phyloP scores from a whole-genome alignment of 2,797 vertebrate genomes.

The Tadarida brasiliensis region DNA sequence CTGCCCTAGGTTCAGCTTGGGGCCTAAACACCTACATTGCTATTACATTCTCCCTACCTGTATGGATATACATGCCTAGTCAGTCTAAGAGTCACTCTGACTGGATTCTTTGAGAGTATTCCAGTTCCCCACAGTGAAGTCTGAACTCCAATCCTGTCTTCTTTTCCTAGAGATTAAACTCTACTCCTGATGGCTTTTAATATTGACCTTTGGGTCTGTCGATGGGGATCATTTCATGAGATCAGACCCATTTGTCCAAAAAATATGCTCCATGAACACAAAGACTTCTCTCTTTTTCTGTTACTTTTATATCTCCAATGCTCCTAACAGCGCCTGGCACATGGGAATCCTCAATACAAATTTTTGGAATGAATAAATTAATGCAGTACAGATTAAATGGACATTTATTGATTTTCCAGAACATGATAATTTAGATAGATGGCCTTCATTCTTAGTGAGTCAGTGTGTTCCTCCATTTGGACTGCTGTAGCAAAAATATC shows the following conservation, averaged over 20 bases:
- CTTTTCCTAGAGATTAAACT: background rate
- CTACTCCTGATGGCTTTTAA: background rate
- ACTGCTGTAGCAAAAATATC: background rate
- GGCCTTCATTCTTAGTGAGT: background rate
- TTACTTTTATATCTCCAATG: background rate
- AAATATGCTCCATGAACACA: background rate
- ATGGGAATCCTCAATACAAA: background rate
- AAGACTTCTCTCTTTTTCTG: background rate
- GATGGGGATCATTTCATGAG: background rate
- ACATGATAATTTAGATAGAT: background rate
- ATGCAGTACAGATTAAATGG: background rate
- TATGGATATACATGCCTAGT: fast-evolving
- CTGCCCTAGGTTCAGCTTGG: background rate
- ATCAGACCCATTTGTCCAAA: background rate
- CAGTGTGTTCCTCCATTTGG: background rate
- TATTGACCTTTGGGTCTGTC: background rate
- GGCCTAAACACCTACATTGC: background rate
- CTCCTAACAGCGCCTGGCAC: background rate
- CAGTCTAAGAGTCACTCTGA: background rate
- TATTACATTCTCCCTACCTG: background rate
- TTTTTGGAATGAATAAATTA: background rate
- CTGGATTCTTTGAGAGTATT: background rate
- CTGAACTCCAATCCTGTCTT: background rate
- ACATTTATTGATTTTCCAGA: background rate
- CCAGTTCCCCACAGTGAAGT: background rate